Evolutionary conservation across 1,140 invertebrate genomes (phyloP).

Genomic region (Neomicropteryx cornuta): DNA sequence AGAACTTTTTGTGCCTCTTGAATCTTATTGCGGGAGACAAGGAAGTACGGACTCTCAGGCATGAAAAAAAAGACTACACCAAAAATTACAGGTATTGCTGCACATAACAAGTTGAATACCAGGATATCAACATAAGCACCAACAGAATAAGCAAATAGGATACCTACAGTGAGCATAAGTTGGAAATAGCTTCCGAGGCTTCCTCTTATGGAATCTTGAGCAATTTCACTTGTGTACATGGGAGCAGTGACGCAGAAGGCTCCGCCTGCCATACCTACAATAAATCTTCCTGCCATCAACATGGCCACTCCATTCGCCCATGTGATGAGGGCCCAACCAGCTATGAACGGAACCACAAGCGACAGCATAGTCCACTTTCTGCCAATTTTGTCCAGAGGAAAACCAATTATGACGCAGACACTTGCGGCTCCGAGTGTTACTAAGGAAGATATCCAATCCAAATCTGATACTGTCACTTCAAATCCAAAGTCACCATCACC

Average conservation of each 20-base stretch:
- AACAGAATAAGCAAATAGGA: conserved; percentile 55
- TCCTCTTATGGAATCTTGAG: conserved; percentile 66
- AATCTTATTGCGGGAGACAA: conserved; percentile 45
- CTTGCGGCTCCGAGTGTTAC: conserved; percentile 60
- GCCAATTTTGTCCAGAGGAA: conserved; percentile 63
- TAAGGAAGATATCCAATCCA: conserved; percentile 62
- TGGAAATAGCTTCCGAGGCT: conserved; percentile 69
- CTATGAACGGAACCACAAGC: conserved; percentile 55
- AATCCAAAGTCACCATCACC: conserved; percentile 42
- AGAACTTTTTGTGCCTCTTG: conserved; percentile 52
- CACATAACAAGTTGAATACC: conserved; percentile 54
- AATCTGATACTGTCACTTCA: conserved; percentile 32
- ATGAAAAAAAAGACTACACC: conserved; percentile 59
- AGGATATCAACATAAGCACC: conserved; percentile 48
- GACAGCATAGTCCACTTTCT: conserved; percentile 62
- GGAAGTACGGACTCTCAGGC: conserved; percentile 63
- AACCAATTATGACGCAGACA: conserved; percentile 59
- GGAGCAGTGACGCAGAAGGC: conserved; percentile 67
- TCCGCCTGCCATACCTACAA: conserved; percentile 62
- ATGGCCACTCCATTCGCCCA: conserved; percentile 51
- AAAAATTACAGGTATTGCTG: conserved; percentile 53
- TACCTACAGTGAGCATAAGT: conserved; percentile 63
- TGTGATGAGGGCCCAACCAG: conserved; percentile 69
- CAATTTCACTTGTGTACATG: conserved; percentile 73
- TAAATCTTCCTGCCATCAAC: conserved; percentile 61